Percentiles rank a stretch among this genome's conserved stretches.
Evolutionary conservation across 2,888 invertebrate species (phyloP).

Genomic region (Drosophila kokeensis): DNA sequence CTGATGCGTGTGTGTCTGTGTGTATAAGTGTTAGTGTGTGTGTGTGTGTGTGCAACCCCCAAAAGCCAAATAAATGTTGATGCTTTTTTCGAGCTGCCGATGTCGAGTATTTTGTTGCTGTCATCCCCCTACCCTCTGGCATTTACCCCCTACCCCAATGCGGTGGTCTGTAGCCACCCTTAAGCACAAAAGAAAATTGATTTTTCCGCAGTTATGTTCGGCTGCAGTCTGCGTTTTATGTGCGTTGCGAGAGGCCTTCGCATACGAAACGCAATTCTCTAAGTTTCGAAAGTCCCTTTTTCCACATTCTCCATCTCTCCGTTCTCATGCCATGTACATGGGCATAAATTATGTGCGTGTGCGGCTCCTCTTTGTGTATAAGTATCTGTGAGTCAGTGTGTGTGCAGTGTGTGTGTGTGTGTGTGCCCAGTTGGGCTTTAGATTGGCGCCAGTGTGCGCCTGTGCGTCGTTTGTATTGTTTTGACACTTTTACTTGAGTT

Average conservation of each 20-base stretch:
- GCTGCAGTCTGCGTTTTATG: constrained; percentile 77
- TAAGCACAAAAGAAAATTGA: constrained; percentile 74
- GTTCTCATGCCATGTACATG: constrained; percentile 41
- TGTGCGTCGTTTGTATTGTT: constrained; percentile 69
- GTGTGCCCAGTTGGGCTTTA: constrained; percentile 10
- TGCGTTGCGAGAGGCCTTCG: constrained; percentile 47
- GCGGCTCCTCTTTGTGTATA: constrained; percentile 23
- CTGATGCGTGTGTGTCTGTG: constrained; percentile 4
- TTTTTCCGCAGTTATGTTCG: constrained; percentile 70
- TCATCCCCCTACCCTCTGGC: background rate
- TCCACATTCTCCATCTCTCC: background rate
- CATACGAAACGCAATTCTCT: constrained; percentile 39
- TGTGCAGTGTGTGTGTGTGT: constrained; percentile 5
- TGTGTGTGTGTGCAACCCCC: constrained; percentile 49
- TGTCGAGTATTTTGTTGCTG: background rate
- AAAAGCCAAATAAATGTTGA: constrained; percentile 47
- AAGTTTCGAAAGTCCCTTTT: constrained; percentile 36
- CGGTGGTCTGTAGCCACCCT: constrained; percentile 34
- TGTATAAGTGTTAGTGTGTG: background rate
- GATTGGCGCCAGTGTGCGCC: constrained; percentile 47
- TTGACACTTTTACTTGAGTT: constrained; percentile 76
- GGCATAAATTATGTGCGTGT: constrained; percentile 72
- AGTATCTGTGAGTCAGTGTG: background rate
- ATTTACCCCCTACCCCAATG: background rate
- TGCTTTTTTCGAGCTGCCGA: constrained; percentile 33